Percentiles rank a stretch among this genome's conserved stretches.
Conservation (phyloP, 2,113 vertebrate species). For the Amblyopsis rosae region DNA sequence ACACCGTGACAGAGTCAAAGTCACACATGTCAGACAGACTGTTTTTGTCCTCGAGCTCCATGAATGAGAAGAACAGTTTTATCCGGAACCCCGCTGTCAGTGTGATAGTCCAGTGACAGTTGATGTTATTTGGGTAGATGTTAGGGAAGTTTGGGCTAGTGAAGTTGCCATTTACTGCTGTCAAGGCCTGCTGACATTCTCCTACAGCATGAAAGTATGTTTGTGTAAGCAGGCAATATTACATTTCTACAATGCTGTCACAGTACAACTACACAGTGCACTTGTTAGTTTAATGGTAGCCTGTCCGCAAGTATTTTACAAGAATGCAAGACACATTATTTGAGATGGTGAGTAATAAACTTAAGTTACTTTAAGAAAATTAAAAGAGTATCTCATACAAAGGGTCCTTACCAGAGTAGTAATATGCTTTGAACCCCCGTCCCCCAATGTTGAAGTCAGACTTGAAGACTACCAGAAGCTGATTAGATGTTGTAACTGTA, state of each 20-base stretch:
- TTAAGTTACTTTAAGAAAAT: too few relatives aligned
- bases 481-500: slow-evolving; percentile 78
- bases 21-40: slow-evolving; percentile 85
- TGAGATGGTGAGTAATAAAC: too few relatives aligned
- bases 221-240: background rate
- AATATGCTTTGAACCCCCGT: slow-evolving; percentile 92
- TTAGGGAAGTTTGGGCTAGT: slow-evolving; percentile 90
- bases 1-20: slow-evolving; percentile 86
- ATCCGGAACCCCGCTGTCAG: slow-evolving; percentile 81
- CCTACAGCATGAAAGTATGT: slow-evolving; percentile 67
- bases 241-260: background rate
- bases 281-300: too few relatives aligned
- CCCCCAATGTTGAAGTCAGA: slow-evolving; percentile 97
- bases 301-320: too few relatives aligned
- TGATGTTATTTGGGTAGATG: slow-evolving; percentile 96
- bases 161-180: slow-evolving; percentile 84
- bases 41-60: slow-evolving; percentile 90
- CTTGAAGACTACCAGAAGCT: slow-evolving; percentile 91
- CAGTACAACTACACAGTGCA: background rate
- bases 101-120: slow-evolving; percentile 89
- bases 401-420: slow-evolving; percentile 85
- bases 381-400: background rate
- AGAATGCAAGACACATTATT: too few relatives aligned
- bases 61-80: slow-evolving; percentile 85
- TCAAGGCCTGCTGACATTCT: slow-evolving; percentile 90